Conservation (phyloP, 2,888 invertebrate genomes). For the Drosophila atripex region DNA sequence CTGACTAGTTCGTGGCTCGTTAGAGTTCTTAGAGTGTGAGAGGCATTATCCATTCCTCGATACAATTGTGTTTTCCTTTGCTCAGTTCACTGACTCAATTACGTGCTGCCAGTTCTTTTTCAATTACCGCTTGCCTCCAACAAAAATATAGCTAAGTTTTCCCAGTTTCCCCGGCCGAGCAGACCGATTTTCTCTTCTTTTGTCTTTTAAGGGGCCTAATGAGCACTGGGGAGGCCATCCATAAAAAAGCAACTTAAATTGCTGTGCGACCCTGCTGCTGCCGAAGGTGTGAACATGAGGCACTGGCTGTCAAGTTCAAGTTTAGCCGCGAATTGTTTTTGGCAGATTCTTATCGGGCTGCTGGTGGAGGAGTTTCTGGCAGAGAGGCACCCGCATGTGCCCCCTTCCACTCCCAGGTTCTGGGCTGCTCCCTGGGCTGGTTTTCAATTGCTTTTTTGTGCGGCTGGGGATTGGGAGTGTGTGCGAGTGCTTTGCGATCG, state of each 20-base stretch:
- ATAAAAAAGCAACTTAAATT: constrained; percentile 35
- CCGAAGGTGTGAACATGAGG: constrained; percentile 57
- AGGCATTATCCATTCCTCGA: not conserved
- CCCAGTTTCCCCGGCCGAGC: constrained; percentile 19
- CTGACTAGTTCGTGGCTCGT: not conserved
- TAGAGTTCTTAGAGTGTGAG: not conserved
- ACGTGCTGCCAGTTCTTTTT: constrained; percentile 1
- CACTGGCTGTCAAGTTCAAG: constrained; percentile 73
- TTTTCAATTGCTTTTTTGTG: constrained; percentile 40
- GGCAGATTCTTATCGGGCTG: constrained; percentile 45
- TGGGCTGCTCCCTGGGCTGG: constrained; percentile 18
- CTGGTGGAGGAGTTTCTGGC: constrained; percentile 4
- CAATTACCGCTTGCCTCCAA: constrained; percentile 3
- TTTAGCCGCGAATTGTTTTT: constrained; percentile 64
- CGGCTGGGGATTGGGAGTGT: not conserved
- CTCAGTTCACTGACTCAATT: constrained; percentile 30
- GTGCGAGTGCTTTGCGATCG: constrained; percentile 23
- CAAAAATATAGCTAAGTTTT: constrained; percentile 5
- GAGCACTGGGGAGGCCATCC: constrained; percentile 35
- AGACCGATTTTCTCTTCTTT: constrained; percentile 19
- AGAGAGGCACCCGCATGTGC: constrained; percentile 26
- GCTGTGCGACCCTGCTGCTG: constrained; percentile 36
- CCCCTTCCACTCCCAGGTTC: constrained; percentile 14
- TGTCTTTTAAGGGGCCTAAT: constrained; percentile 29
- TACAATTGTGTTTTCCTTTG: not conserved